These are phyloP conservation scores for Takifugu flavidus DNA, from an alignment of 2,113 vertebrate species.

Conservation along the genomic window DNA sequence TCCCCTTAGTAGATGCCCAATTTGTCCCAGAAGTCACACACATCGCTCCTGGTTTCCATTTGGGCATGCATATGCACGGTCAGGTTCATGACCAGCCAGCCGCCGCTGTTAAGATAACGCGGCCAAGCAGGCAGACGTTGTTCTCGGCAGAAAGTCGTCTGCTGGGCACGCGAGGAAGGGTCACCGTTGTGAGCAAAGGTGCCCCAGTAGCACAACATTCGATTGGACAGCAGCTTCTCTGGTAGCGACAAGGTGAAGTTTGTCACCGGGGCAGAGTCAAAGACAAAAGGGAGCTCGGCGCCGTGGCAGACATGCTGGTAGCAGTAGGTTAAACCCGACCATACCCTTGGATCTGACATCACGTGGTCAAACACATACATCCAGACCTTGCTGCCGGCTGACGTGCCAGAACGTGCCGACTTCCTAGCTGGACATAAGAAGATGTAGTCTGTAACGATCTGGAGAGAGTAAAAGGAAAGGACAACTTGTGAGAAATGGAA, in stretches of 20 bases:
- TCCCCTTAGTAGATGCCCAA: conserved; percentile 66
- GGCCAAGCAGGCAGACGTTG: conserved; percentile 68
- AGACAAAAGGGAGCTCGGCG: conserved; percentile 76
- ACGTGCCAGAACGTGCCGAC: conserved; percentile 45
- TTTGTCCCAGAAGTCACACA: conserved; percentile 79
- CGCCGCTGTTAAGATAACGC: conserved; percentile 46
- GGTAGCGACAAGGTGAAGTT: conserved; percentile 65
- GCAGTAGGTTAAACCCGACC: conserved; percentile 70
- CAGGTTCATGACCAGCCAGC: conserved; percentile 73
- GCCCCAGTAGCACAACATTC: conserved; percentile 76
- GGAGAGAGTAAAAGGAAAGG: conserved; percentile 1
- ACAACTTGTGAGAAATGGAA: neutral
- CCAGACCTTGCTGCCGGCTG: conserved; percentile 56
- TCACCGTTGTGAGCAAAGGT: conserved; percentile 68
- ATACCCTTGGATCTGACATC: conserved; percentile 60
- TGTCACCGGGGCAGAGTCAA: conserved; percentile 63
- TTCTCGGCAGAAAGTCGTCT: conserved; percentile 66
- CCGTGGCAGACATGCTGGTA: conserved; percentile 72
- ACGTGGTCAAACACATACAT: conserved; percentile 76
- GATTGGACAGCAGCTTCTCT: conserved; percentile 70
- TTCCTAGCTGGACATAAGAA: conserved; percentile 74
- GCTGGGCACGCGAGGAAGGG: conserved; percentile 52
- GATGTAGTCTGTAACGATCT: conserved; percentile 77
- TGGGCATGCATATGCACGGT: conserved; percentile 67
- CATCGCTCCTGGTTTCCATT: conserved; percentile 50